Conservation (phyloP, 1,140 invertebrate genomes). For the Drosophila rhopaloa region DNA sequence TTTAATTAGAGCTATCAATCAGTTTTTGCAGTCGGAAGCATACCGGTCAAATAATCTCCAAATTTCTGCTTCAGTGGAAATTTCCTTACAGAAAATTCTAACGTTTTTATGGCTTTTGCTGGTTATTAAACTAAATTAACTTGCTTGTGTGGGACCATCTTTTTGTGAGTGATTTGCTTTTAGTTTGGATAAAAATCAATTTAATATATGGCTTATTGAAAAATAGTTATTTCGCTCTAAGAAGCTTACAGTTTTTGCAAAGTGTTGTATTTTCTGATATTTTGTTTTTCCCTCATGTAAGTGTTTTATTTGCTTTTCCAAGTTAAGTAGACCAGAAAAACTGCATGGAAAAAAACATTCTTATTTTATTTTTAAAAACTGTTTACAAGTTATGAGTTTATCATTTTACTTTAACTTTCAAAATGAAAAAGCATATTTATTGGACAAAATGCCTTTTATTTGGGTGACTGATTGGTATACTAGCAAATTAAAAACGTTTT, state of each 20-base stretch:
- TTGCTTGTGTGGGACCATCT: not conserved
- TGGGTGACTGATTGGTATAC: no score
- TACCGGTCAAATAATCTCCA: conserved; percentile 53
- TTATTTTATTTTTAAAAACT: no score
- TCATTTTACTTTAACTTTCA: no score
- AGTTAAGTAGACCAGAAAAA: no score
- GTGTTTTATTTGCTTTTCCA: no score
- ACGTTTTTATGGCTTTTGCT: conserved; percentile 34
- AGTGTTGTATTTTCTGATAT: not conserved
- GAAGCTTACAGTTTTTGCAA: not conserved
- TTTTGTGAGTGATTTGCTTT: not conserved
- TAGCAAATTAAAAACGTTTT: conserved; percentile 18
- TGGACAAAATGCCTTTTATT: no score
- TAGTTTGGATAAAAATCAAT: not conserved
- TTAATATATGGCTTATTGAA: not conserved
- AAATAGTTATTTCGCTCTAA: not conserved
- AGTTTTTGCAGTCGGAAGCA: conserved; percentile 48
- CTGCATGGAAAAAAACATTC: no score
- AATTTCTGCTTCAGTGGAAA: conserved; percentile 41
- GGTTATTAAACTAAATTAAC: conserved; percentile 23
- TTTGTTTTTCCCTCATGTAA: no score
- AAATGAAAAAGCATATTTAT: no score
- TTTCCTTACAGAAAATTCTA: conserved; percentile 7
- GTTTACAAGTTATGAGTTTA: no score
- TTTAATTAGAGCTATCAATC: conserved; percentile 80